A percentile compares a stretch with the other conserved stretches of the same genome.
Conservation (phyloP, 2,113 vertebrate genomes). For the Polyodon spathula region DNA sequence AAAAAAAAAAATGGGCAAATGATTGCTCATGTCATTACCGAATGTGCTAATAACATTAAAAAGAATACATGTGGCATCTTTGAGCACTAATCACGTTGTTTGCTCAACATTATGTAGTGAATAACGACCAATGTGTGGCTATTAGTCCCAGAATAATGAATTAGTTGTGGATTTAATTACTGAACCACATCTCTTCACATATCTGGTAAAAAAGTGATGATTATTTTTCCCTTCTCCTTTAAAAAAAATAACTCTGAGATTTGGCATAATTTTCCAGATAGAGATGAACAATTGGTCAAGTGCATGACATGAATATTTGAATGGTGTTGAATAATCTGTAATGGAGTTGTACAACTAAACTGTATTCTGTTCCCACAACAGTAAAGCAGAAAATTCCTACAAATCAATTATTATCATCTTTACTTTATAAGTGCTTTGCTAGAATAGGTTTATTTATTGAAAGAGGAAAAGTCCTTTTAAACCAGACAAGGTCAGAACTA, state of each 20-base stretch:
- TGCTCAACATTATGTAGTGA: too few species aligned
- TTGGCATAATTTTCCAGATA: not conserved
- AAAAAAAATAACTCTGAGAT: not conserved
- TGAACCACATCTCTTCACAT: too few species aligned
- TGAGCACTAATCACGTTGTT: too few species aligned
- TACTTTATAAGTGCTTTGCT: not conserved
- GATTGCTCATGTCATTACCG: too few species aligned
- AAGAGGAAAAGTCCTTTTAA: not conserved
- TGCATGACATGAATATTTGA: slow-evolving; percentile 1
- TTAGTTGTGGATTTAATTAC: too few species aligned
- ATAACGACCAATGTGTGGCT: too few species aligned
- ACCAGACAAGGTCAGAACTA: not conserved
- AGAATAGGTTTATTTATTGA: not conserved
- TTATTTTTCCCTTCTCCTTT: too few species aligned
- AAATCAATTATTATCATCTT: not conserved
- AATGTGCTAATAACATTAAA: too few species aligned
- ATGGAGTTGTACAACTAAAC: not conserved
- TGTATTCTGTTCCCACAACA: slow-evolving; percentile 1
- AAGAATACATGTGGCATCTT: too few species aligned
- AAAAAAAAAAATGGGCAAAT: too few species aligned
- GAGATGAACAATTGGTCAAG: not conserved
- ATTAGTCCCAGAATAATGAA: too few species aligned
- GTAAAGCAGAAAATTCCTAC: not conserved
- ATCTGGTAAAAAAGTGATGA: too few species aligned
- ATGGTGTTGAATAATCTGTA: not conserved